Conservation (phyloP, 2,797 vertebrate species). For the Cottoperca gobio region DNA sequence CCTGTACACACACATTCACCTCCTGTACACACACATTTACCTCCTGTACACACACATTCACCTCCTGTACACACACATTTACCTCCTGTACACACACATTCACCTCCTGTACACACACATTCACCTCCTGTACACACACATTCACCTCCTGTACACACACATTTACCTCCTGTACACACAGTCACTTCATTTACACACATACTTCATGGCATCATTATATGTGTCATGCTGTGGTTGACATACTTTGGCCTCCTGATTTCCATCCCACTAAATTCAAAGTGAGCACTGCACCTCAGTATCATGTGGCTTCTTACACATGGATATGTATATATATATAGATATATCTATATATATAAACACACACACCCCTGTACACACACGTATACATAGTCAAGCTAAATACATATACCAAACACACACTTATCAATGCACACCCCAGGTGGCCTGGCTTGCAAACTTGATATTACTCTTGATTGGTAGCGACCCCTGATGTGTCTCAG, state of each 20-base stretch:
- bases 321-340: neutral
- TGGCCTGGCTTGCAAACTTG: constrained; percentile 3
- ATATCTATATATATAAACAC: neutral
- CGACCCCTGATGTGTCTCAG: constrained; percentile 47
- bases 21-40: too few species aligned
- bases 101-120: neutral
- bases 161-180: neutral
- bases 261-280: constrained; percentile 6
- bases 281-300: neutral
- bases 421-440: constrained; percentile 24
- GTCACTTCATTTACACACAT: too few species aligned
- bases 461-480: constrained; percentile 27
- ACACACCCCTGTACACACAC: neutral
- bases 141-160: too few species aligned
- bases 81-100: too few species aligned
- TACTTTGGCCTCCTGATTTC: constrained; percentile 28
- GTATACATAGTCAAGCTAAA: neutral
- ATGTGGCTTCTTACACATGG: neutral
- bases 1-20: too few species aligned
- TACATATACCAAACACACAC: constrained; percentile 1
- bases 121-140: too few species aligned
- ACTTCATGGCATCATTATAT: constrained; percentile 38
- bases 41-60: neutral
- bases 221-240: constrained; percentile 27
- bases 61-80: too few species aligned